Evolutionary conservation across 1,140 invertebrate genomes (phyloP).

Genomic region (Drosophila ficusphila): DNA sequence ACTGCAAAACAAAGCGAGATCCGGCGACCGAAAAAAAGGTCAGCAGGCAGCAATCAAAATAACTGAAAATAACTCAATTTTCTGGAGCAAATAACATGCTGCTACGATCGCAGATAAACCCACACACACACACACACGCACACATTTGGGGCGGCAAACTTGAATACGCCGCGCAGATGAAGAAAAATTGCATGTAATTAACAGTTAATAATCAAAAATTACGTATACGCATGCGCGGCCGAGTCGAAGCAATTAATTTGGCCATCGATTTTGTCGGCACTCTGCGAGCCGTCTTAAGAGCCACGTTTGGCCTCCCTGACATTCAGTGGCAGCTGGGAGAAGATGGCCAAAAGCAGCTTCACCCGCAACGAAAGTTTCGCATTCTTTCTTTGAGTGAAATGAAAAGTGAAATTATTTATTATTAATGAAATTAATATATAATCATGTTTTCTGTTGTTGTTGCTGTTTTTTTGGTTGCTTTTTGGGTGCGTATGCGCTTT

Average conservation of each 20-base stretch:
- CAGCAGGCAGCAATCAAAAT: slow-evolving; percentile 80
- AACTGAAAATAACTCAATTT: slow-evolving; percentile 78
- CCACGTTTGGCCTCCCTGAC: slow-evolving; percentile 61
- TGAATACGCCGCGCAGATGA: slow-evolving; percentile 35
- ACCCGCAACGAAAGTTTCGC: slow-evolving; percentile 79
- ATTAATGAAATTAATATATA: slow-evolving; percentile 83
- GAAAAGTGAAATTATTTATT: slow-evolving; percentile 83
- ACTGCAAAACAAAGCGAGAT: slow-evolving; percentile 17
- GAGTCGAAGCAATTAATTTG: slow-evolving; percentile 71
- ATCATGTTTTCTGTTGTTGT: too few relatives aligned
- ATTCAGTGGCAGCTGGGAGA: slow-evolving; percentile 22
- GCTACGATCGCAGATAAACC: slow-evolving; percentile 53
- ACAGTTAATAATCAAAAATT: slow-evolving; percentile 75
- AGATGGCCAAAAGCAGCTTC: slow-evolving; percentile 26
- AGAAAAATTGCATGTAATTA: slow-evolving; percentile 72
- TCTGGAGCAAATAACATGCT: slow-evolving; percentile 79
- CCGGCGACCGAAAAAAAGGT: slow-evolving; percentile 60
- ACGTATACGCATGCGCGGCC: slow-evolving; percentile 71
- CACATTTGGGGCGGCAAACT: slow-evolving; percentile 64
- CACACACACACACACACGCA: slow-evolving; percentile 48
- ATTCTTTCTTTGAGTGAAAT: slow-evolving; percentile 74
- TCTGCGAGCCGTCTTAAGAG: slow-evolving; percentile 31
- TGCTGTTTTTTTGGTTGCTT: too few relatives aligned
- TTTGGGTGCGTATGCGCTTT: slow-evolving; percentile 43
- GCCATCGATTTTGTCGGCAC: slow-evolving; percentile 64